phyloP scores from a whole-genome alignment of 2,797 vertebrate genomes.

The Pampus argenteus region DNA sequence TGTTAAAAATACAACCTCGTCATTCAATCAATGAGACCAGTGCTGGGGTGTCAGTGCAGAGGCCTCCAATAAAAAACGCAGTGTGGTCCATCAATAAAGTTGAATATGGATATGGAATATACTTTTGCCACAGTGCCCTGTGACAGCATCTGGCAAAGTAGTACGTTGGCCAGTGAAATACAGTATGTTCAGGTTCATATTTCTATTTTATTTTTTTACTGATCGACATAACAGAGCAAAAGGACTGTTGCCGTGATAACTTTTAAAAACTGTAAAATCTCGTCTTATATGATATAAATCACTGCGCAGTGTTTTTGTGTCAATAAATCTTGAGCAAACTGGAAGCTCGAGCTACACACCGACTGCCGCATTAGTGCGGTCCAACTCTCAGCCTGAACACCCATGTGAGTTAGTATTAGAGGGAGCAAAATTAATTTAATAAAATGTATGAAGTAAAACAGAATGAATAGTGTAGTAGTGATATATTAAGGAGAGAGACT shows the following conservation, averaged over 20 bases:
- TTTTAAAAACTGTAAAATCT: neutral
- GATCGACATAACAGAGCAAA: neutral
- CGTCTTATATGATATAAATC: neutral
- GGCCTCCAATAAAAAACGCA: neutral
- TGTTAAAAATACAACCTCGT: too few species aligned
- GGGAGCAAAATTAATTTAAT: too few species aligned
- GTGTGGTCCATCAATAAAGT: neutral
- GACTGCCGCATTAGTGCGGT: neutral
- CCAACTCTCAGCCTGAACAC: neutral
- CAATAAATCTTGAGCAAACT: neutral
- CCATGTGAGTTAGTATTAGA: neutral
- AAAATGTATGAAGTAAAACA: too few species aligned
- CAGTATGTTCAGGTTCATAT: neutral
- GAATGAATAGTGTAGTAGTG: neutral
- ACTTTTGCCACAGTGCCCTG: neutral
- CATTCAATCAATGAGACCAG: too few species aligned
- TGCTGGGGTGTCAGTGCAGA: too few species aligned
- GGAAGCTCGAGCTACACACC: neutral
- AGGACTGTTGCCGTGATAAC: neutral
- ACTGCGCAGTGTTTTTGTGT: neutral
- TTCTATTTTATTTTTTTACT: neutral
- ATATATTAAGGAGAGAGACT: neutral
- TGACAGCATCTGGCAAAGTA: neutral
- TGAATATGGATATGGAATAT: neutral
- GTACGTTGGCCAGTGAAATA: neutral